A percentile compares a stretch with the other conserved stretches of the same genome.
phyloP scores from a whole-genome alignment of 2,797 vertebrate genomes.

The Naso thynnoides region DNA sequence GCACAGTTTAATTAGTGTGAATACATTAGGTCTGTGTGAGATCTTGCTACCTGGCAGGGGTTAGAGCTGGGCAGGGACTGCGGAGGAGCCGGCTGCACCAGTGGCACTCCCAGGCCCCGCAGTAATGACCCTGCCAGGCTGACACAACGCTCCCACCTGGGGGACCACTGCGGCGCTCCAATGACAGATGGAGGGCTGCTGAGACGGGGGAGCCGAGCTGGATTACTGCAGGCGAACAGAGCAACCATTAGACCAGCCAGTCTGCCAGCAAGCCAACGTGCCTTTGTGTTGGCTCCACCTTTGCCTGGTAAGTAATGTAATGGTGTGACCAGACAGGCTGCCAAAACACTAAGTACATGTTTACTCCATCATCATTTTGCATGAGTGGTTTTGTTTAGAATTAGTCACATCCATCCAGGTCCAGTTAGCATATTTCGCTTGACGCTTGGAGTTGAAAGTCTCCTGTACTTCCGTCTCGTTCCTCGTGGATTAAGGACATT shows the following conservation, averaged over 20 bases:
- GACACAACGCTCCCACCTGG: constrained; percentile 75
- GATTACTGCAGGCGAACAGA: constrained; percentile 72
- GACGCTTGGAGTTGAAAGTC: no score
- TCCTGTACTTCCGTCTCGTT: no score
- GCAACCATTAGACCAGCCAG: constrained; percentile 65
- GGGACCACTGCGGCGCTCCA: constrained; percentile 73
- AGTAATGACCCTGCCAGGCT: constrained; percentile 80
- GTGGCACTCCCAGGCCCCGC: constrained; percentile 69
- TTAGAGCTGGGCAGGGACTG: constrained; percentile 78
- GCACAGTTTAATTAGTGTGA: constrained; percentile 86
- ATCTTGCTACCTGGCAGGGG: constrained; percentile 84
- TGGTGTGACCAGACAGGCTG: constrained; percentile 42
- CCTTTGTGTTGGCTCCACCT: constrained; percentile 71
- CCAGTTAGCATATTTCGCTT: constrained; percentile 27
- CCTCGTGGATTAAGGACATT: no score
- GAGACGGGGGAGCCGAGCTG: constrained; percentile 65
- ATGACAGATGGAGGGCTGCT: constrained; percentile 81
- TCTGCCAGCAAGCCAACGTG: constrained; percentile 60
- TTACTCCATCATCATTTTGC: constrained; percentile 57
- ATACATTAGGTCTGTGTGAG: constrained; percentile 85
- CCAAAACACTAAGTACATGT: constrained; percentile 66
- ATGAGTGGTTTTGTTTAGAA: constrained; percentile 46
- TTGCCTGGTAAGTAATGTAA: constrained; percentile 60
- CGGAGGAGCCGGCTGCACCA: constrained; percentile 68
- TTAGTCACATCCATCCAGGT: constrained; percentile 34